These are phyloP conservation scores for Bombus haemorrhoidalis DNA, from an alignment of 1,140 invertebrate genomes.

Conservation along the genomic window DNA sequence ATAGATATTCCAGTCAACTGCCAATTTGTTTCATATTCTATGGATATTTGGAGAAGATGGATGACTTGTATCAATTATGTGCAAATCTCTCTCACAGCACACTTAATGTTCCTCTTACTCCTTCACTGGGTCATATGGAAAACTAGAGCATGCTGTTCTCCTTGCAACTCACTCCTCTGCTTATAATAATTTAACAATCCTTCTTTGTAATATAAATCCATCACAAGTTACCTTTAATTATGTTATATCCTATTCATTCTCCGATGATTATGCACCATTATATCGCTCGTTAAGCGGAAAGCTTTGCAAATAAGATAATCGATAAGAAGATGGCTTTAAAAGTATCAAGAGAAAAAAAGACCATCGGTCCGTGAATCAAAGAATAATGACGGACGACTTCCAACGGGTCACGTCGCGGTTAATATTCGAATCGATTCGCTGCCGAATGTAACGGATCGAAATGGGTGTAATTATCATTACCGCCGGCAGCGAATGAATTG, in stretches of 20 bases:
- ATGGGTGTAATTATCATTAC: slow-evolving; percentile 19
- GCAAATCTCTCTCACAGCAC: background rate
- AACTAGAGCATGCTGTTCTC: background rate
- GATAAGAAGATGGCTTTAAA: background rate
- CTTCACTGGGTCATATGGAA: background rate
- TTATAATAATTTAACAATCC: background rate
- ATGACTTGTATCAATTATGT: background rate
- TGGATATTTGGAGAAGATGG: background rate
- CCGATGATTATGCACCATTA: slow-evolving; percentile 2
- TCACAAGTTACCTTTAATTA: background rate
- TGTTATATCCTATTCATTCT: background rate
- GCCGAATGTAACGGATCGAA: background rate
- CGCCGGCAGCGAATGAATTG: background rate
- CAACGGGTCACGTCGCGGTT: background rate
- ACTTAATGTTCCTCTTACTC: background rate
- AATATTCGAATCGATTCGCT: slow-evolving; percentile 25
- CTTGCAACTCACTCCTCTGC: background rate
- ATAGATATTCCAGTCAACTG: background rate
- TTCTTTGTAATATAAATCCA: background rate
- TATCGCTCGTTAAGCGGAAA: slow-evolving; percentile 1
- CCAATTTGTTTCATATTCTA: background rate
- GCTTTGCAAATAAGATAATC: slow-evolving; percentile 16
- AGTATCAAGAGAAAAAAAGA: background rate
- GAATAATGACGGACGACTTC: background rate
- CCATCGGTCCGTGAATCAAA: background rate